A percentile compares a stretch with the other conserved stretches of the same genome.
phyloP scores from a whole-genome alignment of 2,888 invertebrate species.

The Cataglyphis cursor region DNA sequence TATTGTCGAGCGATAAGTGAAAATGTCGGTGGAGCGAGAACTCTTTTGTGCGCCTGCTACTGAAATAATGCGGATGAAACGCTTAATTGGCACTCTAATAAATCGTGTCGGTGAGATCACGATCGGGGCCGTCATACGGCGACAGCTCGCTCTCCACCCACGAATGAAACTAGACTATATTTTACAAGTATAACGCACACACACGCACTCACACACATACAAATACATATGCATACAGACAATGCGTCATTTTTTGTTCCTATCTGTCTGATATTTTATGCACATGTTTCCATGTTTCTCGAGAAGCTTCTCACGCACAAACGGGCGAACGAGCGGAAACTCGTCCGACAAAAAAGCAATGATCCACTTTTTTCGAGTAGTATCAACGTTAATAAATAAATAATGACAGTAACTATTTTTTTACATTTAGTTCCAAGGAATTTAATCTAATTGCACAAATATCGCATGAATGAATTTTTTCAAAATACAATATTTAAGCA shows the following conservation, averaged over 20 bases:
- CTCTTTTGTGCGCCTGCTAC: not conserved
- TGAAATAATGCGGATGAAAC: slow-evolving; percentile 1
- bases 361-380: not conserved
- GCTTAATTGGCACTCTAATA: slow-evolving; percentile 35
- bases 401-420: not conserved
- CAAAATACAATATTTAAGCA: not conserved
- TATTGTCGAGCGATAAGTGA: slow-evolving; percentile 5
- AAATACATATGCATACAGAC: not conserved
- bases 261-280: not conserved
- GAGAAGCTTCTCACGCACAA: slow-evolving; percentile 3
- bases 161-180: not conserved
- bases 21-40: not conserved
- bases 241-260: slow-evolving; percentile 8
- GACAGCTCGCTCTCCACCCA: slow-evolving; percentile 28
- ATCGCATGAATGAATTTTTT: not conserved
- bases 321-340: not conserved
- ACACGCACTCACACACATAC: not conserved
- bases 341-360: not conserved
- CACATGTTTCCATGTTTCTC: not conserved
- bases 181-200: slow-evolving; percentile 13
- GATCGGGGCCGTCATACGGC: slow-evolving; percentile 21
- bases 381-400: not conserved
- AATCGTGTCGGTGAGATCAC: slow-evolving; percentile 61
- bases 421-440: not conserved
- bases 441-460: not conserved